Evolutionary conservation across 2,888 invertebrate species (phyloP).

Genomic region (Xanthorhoe spadicearia): DNA sequence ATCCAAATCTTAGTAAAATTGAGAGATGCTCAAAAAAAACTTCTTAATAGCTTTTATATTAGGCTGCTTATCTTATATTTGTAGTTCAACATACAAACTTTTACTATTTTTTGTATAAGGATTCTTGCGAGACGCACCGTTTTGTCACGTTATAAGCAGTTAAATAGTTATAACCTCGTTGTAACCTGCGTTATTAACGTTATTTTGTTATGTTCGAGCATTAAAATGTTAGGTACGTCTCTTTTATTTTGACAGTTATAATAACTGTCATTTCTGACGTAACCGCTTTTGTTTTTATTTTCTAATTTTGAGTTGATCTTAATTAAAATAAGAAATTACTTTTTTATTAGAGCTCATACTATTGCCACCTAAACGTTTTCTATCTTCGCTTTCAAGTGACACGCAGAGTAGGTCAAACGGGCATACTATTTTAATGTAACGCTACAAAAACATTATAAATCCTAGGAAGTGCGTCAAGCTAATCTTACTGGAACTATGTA

Average conservation of each 20-base stretch:
- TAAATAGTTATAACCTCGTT: conserved; percentile 44
- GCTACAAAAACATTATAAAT: conserved; percentile 17
- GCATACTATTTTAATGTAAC: background rate
- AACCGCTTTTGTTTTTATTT: conserved; percentile 12
- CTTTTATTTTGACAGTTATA: conserved; percentile 17
- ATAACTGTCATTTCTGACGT: background rate
- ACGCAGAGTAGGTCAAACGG: too few species aligned
- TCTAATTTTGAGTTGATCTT: conserved; percentile 5
- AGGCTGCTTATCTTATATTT: too few species aligned
- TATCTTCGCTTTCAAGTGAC: background rate
- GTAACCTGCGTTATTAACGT: conserved; percentile 44
- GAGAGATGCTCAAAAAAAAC: too few species aligned
- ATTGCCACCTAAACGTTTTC: too few species aligned
- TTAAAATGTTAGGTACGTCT: conserved; percentile 20
- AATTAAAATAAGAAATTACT: too few species aligned
- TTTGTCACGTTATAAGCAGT: conserved; percentile 49
- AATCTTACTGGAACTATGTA: conserved; percentile 40
- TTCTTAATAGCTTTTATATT: too few species aligned
- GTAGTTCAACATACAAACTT: conserved; percentile 3
- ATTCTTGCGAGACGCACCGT: conserved; percentile 54
- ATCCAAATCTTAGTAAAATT: too few species aligned
- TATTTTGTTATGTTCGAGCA: conserved; percentile 32
- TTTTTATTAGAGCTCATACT: too few species aligned
- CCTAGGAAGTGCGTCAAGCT: conserved; percentile 28
- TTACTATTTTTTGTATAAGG: conserved; percentile 55